These are phyloP conservation scores for Zaprionus taronus DNA, from an alignment of 1,140 invertebrate genomes.

Conservation along the genomic window DNA sequence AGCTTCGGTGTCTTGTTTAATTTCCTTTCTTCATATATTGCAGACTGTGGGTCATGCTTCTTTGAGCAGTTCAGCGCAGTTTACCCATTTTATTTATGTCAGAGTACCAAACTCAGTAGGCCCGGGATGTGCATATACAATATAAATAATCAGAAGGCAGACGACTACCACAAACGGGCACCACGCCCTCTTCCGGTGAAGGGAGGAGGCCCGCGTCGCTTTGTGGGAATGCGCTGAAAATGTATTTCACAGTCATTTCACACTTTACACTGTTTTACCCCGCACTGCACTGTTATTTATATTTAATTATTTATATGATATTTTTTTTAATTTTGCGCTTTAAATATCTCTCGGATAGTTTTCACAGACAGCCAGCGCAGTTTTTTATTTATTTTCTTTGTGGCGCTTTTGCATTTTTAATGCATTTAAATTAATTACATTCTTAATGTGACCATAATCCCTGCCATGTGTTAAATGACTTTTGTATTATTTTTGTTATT, in stretches of 20 bases:
- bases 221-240: conserved; percentile 35
- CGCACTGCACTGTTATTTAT: conserved; percentile 47
- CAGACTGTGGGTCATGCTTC: conserved; percentile 50
- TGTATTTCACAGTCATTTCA: conserved; percentile 31
- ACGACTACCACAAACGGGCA: conserved; percentile 27
- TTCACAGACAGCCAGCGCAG: conserved; percentile 11
- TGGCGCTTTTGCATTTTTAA: conserved; percentile 55
- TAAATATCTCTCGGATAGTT: conserved; percentile 56
- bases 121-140: conserved; percentile 47
- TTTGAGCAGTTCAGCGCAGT: conserved; percentile 34
- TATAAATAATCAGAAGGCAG: conserved; percentile 72
- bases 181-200: conserved; percentile 57
- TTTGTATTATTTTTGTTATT: conserved; percentile 54
- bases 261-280: not conserved
- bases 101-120: conserved; percentile 54
- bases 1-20: conserved; percentile 15
- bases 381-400: conserved; percentile 54
- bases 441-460: conserved; percentile 71
- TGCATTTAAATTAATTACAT: conserved; percentile 74
- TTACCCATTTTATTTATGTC: conserved; percentile 77
- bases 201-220: not conserved
- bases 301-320: conserved; percentile 73
- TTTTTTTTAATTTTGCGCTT: conserved; percentile 50
- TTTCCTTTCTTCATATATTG: conserved; percentile 18
- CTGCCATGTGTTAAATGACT: conserved; percentile 59